Percentiles rank a stretch among this genome's conserved stretches.
These are phyloP conservation scores for Podotricha telesiphe DNA, from an alignment of 2,888 invertebrate genomes.

Conservation along the genomic window DNA sequence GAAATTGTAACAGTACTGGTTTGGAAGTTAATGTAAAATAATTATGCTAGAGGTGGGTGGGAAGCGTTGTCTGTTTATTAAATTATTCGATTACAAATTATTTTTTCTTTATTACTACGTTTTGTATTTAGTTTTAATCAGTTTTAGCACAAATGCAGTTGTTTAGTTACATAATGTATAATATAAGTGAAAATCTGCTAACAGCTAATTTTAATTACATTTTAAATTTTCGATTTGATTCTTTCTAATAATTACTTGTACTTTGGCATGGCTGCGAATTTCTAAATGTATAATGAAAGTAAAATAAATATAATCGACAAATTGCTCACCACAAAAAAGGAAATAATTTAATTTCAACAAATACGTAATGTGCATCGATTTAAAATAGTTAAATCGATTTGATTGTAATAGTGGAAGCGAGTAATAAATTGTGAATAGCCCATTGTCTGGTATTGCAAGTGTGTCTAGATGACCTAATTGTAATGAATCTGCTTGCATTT, in stretches of 20 bases:
- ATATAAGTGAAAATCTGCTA: slow-evolving; percentile 3
- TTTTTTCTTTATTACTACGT: slow-evolving; percentile 6
- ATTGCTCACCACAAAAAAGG: slow-evolving; percentile 10
- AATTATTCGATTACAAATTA: slow-evolving; percentile 24
- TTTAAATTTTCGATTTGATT: background rate
- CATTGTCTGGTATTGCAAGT: slow-evolving; percentile 31
- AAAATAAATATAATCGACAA: slow-evolving; percentile 7
- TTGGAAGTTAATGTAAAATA: slow-evolving; percentile 13
- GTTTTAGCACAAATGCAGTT: slow-evolving; percentile 3
- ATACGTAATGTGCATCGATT: slow-evolving; percentile 27
- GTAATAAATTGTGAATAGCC: slow-evolving; percentile 20
- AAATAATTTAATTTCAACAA: slow-evolving; percentile 21
- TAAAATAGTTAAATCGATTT: slow-evolving; percentile 23
- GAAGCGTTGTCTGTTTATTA: slow-evolving; percentile 4
- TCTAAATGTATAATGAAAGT: slow-evolving; percentile 3
- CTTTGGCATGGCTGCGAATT: slow-evolving; percentile 2
- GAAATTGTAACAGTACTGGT: slow-evolving; percentile 17
- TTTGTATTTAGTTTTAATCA: slow-evolving; percentile 15
- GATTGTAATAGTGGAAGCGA: slow-evolving; percentile 19
- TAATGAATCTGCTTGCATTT: slow-evolving; percentile 70
- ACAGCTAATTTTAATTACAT: background rate
- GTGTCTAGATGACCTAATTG: slow-evolving; percentile 32
- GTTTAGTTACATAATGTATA: slow-evolving; percentile 6
- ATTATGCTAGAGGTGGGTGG: slow-evolving; percentile 4
- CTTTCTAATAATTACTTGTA: background rate